Evolutionary conservation across 2,888 invertebrate species (phyloP), one percentile per base, ranked within the genome.

Genomic region (Ochropleura plecta): DNA sequence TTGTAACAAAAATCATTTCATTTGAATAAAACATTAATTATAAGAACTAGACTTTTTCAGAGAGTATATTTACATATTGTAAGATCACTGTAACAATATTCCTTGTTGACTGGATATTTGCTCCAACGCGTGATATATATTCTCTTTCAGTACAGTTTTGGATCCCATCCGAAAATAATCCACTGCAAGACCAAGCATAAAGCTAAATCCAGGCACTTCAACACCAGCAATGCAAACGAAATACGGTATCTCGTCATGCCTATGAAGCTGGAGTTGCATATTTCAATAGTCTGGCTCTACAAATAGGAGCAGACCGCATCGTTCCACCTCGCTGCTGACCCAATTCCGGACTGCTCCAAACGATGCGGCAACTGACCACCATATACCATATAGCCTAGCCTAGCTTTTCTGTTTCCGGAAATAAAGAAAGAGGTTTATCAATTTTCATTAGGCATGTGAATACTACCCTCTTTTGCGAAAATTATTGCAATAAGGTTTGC

Each of bases 321-420:
- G 72, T 53, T 72, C 55, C 20, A 78, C 62, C 71, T 80, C 68
- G 40, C 59, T 67, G 60, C 63, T 84, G 86, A 86, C 86, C 86
- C 60, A 79, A 70, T 84, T 86, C 69, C 62, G 67, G 12, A 49
- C 55, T 78, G 59, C 59, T 72, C 67, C 65, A 76, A 75, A 73
- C 69, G 63, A 63, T 42, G 65, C 18, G 70, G 40, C 72, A 68
- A 78, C 48, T 80, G 57, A 49, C 76, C 62, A 66, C 42, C 75
- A 49, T 10, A 40, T 42, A 53, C 51, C 51, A 53, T 63, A 53
- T 14, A 48, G n/a, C 9, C 12, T 65, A n/a, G 30, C 16, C 57
- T n/a, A n/a, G n/a, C n/a, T 62, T 60, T 62, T 44, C 10, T n/a
- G 51, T 30, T 67, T 14, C 46, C 44, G 42, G n/a, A 55, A 60